Conservation (phyloP, 2,888 invertebrate genomes). For the Troilus luridus region DNA sequence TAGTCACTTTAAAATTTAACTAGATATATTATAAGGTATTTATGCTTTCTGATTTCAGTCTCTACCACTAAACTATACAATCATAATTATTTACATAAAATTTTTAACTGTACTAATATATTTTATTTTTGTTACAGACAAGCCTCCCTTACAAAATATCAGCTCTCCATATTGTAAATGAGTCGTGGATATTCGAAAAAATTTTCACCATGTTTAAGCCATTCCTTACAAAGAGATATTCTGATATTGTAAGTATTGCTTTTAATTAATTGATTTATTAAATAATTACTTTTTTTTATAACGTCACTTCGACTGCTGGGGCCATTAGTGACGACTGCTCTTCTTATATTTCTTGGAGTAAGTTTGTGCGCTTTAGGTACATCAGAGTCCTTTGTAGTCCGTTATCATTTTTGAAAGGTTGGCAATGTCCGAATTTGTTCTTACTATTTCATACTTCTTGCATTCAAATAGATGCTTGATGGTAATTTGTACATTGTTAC, state of each 20-base stretch:
- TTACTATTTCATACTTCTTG: no score
- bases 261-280: background rate
- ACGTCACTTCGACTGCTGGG: no score
- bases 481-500: no score
- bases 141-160: conserved; percentile 81
- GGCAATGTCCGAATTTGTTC: no score
- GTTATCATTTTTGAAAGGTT: no score
- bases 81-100: background rate
- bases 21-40: background rate
- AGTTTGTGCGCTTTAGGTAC: no score
- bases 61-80: background rate
- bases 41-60: background rate
- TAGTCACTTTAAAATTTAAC: no score
- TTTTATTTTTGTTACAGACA: conserved; percentile 69
- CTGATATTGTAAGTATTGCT: conserved; percentile 66
- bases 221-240: conserved; percentile 73
- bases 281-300: no score
- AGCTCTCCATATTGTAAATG: conserved; percentile 84
- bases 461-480: no score
- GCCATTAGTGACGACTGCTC: no score
- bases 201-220: conserved; percentile 85
- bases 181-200: conserved; percentile 86
- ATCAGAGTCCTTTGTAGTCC: no score
- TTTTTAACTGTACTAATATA: background rate
- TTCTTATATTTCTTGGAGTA: no score